Base-by-base conservation (phyloP, 2,113 vertebrate species). In the Alexandromys fortis region DNA sequence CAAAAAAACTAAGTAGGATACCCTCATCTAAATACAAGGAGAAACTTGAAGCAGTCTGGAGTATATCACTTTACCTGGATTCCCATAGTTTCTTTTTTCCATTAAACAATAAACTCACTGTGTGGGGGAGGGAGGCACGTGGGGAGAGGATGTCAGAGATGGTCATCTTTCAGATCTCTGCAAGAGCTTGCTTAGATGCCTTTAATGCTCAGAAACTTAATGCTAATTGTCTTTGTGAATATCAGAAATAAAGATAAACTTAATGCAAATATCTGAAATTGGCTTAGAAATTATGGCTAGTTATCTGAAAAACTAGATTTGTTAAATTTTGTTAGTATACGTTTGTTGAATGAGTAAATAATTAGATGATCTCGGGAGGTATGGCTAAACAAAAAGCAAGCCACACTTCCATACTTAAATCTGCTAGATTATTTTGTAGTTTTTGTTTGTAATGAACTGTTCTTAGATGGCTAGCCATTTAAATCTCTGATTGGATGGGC, bases 251-350 rank as follows among this genome's bases (percentile, higher is more conserved):
- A 95, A 95, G 65, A 83, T 22, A 92, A 61, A 47, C 5, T 45
- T 92, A 73, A 79, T 82, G 52, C 22, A 89, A 95, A 82, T 79
- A 95, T 92, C 28, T 26, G 42, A 61, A 58, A 61, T 42, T 70
- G 83, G 8, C 24, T 81, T 89, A 91, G 42, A 95, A 90, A 81
- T 86, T 14, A 61, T 92, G 78, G 42, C 52, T 91, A 38, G 30
- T 19, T 73, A 88, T 42, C 24, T 28, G 22, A 92, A 89, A 89
- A 96, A 28, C 17, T 72, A 49, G 8, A 88, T 35, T 19, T 49
- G 76, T 42, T 88, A 77, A 75, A 14, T 83, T 47, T 90, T 21
- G 30, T 90, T 47, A 85, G 28, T 76, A 81, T 81, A 45, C 72
- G 38, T 90, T 75, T 91, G 12, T 35, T 78, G 81, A 49, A 72